Base-by-base conservation (phyloP, 2,888 invertebrate species). In the Trachelus tabidus region DNA sequence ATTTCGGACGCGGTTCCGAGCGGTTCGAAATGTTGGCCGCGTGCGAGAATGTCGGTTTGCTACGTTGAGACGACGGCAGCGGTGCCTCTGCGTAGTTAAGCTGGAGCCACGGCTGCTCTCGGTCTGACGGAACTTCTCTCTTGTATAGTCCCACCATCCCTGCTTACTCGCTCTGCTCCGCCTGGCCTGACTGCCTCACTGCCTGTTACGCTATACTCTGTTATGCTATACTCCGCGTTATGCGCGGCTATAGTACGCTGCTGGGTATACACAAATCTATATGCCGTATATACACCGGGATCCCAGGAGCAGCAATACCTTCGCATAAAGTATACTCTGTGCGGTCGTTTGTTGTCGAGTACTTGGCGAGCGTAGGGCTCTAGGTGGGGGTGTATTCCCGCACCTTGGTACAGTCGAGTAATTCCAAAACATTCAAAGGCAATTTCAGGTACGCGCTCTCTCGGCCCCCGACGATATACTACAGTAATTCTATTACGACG, bases 61-160 rank as follows among this genome's bases (percentile, higher is more conserved):
- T 56, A 23, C 23, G 40, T 6, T 23, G 40, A 23, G 23, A 56
- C 40, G 40, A 56, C 40, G 40, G 23, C 9, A 15, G 15, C 37
- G 37, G 37, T 77, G 77, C 71, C 80, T 79, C 80, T 79, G 75
- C 76, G 76, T 77, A 81, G 75, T 78, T 78, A 80, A 81, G 80
- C 76, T 81, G 81, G 78, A 83, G 83, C 81, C 73, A 82, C 83
- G 81, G 69, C 79, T 81, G 79, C 82, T 82, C 80, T 68, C 77
- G 77, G 77, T 75, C 34, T 73, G 37, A 35, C 73, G 73, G 71
- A 77, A 33, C 68, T 30, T 40, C 75, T 75, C 69, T 75, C 69
- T 56, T 56, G 56, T 56, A 34, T 23, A 34, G 40, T 71, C 73
- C 56, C 68, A 33, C 71, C 74, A 56, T 12, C 15, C 69, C 30